These are phyloP conservation scores for Cliona cf. orientalis DNA, from an alignment of 37 sponge, comb jelly and placozoan genomes.

Conservation along the genomic window DNA sequence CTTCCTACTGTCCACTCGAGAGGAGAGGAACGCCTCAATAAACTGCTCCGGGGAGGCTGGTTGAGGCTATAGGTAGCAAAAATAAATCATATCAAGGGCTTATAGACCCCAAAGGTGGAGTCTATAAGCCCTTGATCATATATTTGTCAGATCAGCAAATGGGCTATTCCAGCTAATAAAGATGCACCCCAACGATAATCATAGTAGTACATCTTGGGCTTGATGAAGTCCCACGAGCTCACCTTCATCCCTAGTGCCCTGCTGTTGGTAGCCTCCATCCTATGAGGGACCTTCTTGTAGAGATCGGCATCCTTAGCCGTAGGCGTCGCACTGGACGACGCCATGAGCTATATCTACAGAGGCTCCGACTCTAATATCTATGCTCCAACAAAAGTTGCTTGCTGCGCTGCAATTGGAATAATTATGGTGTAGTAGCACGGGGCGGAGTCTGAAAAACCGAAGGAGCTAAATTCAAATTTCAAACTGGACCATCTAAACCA, in stretches of 20 bases:
- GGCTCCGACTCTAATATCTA: too few species aligned
- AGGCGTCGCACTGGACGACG: too few species aligned
- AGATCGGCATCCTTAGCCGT: too few species aligned
- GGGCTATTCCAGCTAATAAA: slow-evolving; percentile 1
- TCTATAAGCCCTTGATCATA: background rate
- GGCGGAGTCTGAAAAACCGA: too few species aligned
- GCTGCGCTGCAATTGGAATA: too few species aligned
- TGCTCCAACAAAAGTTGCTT: too few species aligned
- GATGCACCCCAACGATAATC: background rate
- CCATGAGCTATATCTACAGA: too few species aligned
- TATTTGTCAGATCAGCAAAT: background rate
- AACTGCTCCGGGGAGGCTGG: slow-evolving; percentile 9
- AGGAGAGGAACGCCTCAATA: slow-evolving; percentile 54
- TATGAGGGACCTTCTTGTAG: slow-evolving; percentile 28
- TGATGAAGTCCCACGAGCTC: background rate
- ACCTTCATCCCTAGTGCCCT: slow-evolving; percentile 31
- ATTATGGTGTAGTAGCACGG: too few species aligned
- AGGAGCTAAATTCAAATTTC: too few species aligned
- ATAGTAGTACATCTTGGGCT: background rate
- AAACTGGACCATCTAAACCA: too few species aligned
- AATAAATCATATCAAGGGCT: background rate
- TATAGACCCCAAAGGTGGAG: too few species aligned
- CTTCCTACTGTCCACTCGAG: slow-evolving; percentile 31
- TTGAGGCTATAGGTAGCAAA: background rate
- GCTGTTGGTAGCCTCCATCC: slow-evolving; percentile 14